Base-by-base conservation (phyloP, 2,888 invertebrate genomes). In the Zygogramma bicolorata region DNA sequence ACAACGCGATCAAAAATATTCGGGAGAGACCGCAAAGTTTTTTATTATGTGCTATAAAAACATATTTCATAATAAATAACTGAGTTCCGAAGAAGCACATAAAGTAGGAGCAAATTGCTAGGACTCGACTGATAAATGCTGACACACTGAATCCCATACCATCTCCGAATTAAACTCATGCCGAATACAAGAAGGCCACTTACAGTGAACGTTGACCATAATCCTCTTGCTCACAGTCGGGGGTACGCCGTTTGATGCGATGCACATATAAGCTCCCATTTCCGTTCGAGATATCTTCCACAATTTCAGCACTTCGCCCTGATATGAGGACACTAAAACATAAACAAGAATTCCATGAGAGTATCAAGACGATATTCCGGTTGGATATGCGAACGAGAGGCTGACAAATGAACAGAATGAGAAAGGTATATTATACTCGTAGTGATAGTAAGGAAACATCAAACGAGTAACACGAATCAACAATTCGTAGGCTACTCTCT, bases 191-290 rank as follows among this genome's bases (percentile, higher is more conserved):
- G 68, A 75, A 74, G 70, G 62, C 46, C 88, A 94, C 96, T 94
- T 90, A 96, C 97, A 97, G 86, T 96, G 94, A 80, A 96, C 96
- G 89, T 93, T 94, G 84, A 96, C 93, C 85, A 92, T 92, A 84
- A 96, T 95, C 85, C 96, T 91, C 88, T 96, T 96, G 89, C 95
- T 95, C 82, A 96, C 93, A 66, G 95, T 92, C 61, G 96, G 96
- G 49, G 96, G 96, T 59, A 96, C 93, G 29, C 95, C 94, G 83
- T 97, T 97, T 81, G 94, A 93, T 53, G 96, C 96, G 80, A 96
- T 96, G 88, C 96, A 96, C 81, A 96, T 90, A 88, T 96, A 97
- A 75, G 94, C 93, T 15, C 96, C 96, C 96, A 96, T 96, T 86
- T 96, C 96, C 57, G 94, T 93, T 74, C 96, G 91, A 70, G 94